Conservation (phyloP, 2,888 invertebrate species). For the Microlaimidae sp. region DNA sequence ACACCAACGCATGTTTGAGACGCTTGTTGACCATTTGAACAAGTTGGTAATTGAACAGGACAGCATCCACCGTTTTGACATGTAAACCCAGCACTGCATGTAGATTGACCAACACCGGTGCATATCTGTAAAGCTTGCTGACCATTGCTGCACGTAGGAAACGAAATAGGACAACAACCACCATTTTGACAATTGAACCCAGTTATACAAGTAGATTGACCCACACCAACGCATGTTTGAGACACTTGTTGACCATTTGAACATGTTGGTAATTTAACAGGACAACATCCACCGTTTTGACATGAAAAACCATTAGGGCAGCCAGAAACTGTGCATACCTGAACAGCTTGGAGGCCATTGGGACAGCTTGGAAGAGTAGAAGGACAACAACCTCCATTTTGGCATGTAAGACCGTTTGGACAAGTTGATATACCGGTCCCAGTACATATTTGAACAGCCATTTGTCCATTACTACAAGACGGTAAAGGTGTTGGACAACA, state of each 20-base stretch:
- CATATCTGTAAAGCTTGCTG: neutral
- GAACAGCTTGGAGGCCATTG: neutral
- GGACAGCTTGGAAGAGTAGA: neutral
- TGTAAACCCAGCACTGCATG: neutral
- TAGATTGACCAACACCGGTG: neutral
- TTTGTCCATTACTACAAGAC: no score
- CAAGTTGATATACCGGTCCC: no score
- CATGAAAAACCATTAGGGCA: constrained; percentile 3
- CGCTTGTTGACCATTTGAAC: neutral
- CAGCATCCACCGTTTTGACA: neutral
- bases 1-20: neutral
- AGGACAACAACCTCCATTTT: no score
- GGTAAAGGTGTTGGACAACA: no score
- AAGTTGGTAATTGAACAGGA: neutral
- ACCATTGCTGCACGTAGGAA: neutral
- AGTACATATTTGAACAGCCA: no score
- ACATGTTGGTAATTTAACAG: neutral
- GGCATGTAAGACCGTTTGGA: no score
- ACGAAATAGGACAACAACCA: neutral
- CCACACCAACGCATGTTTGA: neutral
- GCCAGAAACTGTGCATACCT: neutral
- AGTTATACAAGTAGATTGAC: neutral
- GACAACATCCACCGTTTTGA: constrained; percentile 1
- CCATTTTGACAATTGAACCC: neutral
- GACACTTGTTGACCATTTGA: neutral